phyloP scores from a whole-genome alignment of 35 echinoderm and acorn worm species.

The Lytechinus pictus region DNA sequence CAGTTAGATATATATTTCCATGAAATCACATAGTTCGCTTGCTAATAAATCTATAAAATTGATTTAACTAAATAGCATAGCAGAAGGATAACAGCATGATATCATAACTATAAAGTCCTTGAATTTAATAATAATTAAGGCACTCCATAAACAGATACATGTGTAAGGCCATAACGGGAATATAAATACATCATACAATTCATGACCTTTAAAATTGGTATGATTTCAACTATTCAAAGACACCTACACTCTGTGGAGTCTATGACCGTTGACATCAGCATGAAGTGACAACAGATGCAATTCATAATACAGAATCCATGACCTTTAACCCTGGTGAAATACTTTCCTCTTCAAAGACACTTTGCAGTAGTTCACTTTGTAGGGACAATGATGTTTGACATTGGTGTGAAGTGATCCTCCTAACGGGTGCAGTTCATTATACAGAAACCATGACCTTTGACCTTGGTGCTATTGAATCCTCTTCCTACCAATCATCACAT shows the following conservation, averaged over 20 bases:
- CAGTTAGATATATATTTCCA: too few relatives aligned
- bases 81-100: neutral
- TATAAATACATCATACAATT: too few relatives aligned
- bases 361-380: too few relatives aligned
- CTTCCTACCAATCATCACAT: too few relatives aligned
- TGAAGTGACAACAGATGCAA: neutral
- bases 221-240: too few relatives aligned
- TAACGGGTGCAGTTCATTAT: neutral
- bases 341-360: too few relatives aligned
- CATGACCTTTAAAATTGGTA: neutral
- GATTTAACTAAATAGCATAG: neutral
- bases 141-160: neutral
- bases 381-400: too few relatives aligned
- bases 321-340: neutral
- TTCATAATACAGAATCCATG: neutral
- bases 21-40: neutral
- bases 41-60: neutral
- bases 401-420: too few relatives aligned
- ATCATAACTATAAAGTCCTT: neutral
- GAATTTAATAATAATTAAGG: neutral
- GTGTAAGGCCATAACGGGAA: too few relatives aligned
- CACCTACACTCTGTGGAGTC: too few relatives aligned
- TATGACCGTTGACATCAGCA: too few relatives aligned
- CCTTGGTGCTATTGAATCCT: too few relatives aligned
- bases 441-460: neutral